Base-by-base conservation (phyloP, 1,140 invertebrate species). In the Drosophila navojoa region DNA sequence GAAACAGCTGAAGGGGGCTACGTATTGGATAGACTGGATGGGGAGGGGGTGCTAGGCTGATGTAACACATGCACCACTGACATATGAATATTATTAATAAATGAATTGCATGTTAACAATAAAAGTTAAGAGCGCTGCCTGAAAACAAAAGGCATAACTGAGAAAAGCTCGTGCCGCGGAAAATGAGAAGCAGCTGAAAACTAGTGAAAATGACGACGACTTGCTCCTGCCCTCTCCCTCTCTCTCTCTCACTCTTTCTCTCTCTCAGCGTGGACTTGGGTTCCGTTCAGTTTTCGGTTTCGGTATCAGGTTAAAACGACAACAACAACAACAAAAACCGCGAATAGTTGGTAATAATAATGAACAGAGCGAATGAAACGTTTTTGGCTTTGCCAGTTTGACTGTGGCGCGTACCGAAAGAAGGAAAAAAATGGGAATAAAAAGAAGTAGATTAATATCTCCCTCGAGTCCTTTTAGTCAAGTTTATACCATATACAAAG, bases 31-130 rank as follows among this genome's bases (percentile, higher is more conserved):
- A 58, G 15, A n/a, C 11, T 38, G 35, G 35, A 3, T 29, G 27
- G 32, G 32, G 35, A 35, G 32, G 3, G 6, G 32, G 32, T 35
- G 27, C 27, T 5, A 6, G 6, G 55, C n/a, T 50, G 52, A 7
- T 19, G 29, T 38, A 19, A 53, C 70, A 71, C 75, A 68, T 71
- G 45, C 82, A 79, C 68, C 54, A 66, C 81, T 74, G 84, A 82
- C 84, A 73, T 84, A 82, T 89, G 79, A 87, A 89, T 74, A 76
- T 84, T 89, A 89, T 87, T 84, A 87, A 89, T 87, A 87, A 87
- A 89, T 87, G 80, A 87, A 87, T 87, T 87, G 82, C 82, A 82
- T 87, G 84, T 87, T 89, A 89, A 89, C 84, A 87, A 87, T 87
- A 84, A 84, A 87, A 82, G 79, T 86, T 87, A 76, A 86, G 76